These are phyloP conservation scores for Drosophila demipolita DNA, from an alignment of 2,888 invertebrate genomes.

Conservation along the genomic window DNA sequence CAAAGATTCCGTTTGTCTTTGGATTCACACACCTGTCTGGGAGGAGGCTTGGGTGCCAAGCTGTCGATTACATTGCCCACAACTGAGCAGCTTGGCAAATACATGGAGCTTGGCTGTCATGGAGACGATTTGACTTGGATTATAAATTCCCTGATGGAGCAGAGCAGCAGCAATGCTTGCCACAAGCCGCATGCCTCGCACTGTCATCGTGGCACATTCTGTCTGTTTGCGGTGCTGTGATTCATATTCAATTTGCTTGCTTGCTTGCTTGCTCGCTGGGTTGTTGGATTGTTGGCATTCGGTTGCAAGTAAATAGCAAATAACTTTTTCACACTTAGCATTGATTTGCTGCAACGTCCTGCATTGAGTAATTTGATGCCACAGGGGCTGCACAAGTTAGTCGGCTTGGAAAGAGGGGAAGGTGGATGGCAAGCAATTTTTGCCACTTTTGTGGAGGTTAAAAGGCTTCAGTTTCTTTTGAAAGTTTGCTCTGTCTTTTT, in stretches of 20 bases:
- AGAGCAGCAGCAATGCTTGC: conserved; percentile 9
- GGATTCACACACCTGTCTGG: conserved; percentile 28
- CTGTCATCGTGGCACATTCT: conserved; percentile 5
- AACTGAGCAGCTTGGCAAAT: conserved; percentile 51
- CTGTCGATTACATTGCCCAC: conserved; percentile 47
- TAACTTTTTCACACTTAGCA: conserved; percentile 58
- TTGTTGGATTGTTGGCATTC: conserved; percentile 46
- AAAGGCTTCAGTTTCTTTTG: conserved; percentile 11
- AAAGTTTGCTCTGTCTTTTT: conserved; percentile 7
- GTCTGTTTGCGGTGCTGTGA: conserved; percentile 44
- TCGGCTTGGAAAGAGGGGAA: not conserved
- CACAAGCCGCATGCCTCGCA: conserved; percentile 3
- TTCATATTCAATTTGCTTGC: conserved; percentile 58
- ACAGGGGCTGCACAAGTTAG: conserved; percentile 3
- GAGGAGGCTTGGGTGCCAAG: conserved; percentile 10
- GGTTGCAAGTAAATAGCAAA: conserved; percentile 50
- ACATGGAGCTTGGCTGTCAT: conserved; percentile 7
- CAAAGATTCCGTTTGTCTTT: conserved; percentile 36
- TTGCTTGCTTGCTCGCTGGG: conserved; percentile 36
- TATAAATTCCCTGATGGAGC: conserved; percentile 53
- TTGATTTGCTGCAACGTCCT: conserved; percentile 62
- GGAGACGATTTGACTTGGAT: conserved; percentile 23
- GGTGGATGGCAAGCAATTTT: conserved; percentile 17
- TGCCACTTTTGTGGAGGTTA: conserved; percentile 30
- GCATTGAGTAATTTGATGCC: conserved; percentile 41